A percentile compares a stretch with the other conserved stretches of the same genome.
phyloP scores from a whole-genome alignment of 2,113 vertebrate genomes.

The Etheostoma spectabile region DNA sequence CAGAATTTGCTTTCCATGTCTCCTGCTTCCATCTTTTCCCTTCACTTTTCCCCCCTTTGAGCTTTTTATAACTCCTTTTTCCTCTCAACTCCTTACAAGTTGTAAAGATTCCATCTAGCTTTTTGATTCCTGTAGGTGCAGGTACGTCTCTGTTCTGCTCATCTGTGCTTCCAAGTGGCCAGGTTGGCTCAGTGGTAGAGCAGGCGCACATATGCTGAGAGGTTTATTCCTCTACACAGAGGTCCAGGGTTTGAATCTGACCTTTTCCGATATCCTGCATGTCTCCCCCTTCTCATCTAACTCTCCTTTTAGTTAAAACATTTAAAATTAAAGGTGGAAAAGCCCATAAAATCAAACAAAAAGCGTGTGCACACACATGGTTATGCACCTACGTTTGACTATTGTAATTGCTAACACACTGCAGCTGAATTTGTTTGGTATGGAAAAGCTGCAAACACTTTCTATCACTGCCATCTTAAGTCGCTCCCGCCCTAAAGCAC shows the following conservation, averaged over 20 bases:
- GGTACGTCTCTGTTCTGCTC: neutral
- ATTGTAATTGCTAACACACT: no score
- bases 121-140: neutral
- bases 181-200: no score
- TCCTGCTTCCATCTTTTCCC: constrained; percentile 21
- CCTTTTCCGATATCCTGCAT: no score
- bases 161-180: neutral
- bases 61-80: constrained; percentile 62
- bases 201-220: no score
- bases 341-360: no score
- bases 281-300: no score
- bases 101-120: constrained; percentile 19
- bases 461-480: constrained; percentile 52
- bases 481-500: constrained; percentile 47
- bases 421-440: constrained; percentile 37
- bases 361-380: no score
- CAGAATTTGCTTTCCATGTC: constrained; percentile 8
- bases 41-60: constrained; percentile 45
- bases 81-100: neutral
- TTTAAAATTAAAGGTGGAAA: no score
- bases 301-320: no score
- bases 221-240: neutral
- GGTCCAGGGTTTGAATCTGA: no score
- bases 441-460: constrained; percentile 18
- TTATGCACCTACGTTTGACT: neutral